Conservation (phyloP, 2,888 invertebrate species). For the Cloeon dipterum region DNA sequence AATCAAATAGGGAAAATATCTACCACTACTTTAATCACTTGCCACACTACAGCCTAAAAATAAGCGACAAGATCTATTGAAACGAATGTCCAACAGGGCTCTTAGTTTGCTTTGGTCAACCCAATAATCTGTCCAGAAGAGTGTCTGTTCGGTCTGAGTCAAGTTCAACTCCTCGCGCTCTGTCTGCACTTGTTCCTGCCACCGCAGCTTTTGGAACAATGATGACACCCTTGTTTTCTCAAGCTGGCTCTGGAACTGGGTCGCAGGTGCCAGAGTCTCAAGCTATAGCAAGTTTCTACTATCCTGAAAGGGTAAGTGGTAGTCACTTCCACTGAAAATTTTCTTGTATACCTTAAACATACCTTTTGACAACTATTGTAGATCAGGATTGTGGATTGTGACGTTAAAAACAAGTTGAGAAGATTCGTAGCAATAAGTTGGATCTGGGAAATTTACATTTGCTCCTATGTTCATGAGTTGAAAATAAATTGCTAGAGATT, state of each 20-base stretch:
- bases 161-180: constrained; percentile 51
- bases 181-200: constrained; percentile 38
- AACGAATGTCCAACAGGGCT: too few relatives aligned
- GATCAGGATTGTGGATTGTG: too few relatives aligned
- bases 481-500: too few relatives aligned
- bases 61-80: neutral
- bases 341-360: too few relatives aligned
- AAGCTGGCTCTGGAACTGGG: neutral
- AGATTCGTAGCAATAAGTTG: too few relatives aligned
- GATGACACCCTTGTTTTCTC: neutral
- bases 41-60: neutral
- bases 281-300: neutral
- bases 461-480: too few relatives aligned
- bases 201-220: neutral
- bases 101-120: constrained; percentile 66
- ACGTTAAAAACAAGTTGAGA: too few relatives aligned
- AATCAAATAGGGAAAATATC: too few relatives aligned
- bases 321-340: too few relatives aligned
- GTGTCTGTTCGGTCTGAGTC: constrained; percentile 37
- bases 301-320: neutral
- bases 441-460: too few relatives aligned
- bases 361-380: too few relatives aligned
- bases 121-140: constrained; percentile 36
- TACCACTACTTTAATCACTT: too few relatives aligned
- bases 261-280: neutral